A percentile compares a stretch with the other conserved stretches of the same genome.
Evolutionary conservation across 2,888 invertebrate species (phyloP).

Genomic region (Tachina fera): DNA sequence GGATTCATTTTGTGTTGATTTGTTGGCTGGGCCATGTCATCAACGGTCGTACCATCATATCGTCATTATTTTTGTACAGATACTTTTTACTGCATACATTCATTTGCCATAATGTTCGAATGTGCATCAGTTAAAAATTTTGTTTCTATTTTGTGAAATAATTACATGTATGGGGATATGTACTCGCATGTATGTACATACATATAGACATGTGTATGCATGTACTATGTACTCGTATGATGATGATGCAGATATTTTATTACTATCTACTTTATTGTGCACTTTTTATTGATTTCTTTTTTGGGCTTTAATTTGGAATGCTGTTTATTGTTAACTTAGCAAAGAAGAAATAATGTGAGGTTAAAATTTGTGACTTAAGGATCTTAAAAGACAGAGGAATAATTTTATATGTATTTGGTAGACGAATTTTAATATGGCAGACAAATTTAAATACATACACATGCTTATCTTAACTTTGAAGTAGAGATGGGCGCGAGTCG

Average conservation of each 20-base stretch:
- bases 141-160: constrained; percentile 21
- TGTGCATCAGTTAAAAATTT: constrained; percentile 34
- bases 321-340: constrained; percentile 9
- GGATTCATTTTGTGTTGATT: constrained; percentile 25
- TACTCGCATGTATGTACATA: not conserved
- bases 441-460: too few relatives aligned
- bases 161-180: constrained; percentile 13
- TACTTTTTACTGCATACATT: not conserved
- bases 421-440: not conserved
- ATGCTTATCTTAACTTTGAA: too few relatives aligned
- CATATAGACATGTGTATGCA: not conserved
- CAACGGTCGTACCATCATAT: constrained; percentile 18
- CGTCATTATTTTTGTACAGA: constrained; percentile 24
- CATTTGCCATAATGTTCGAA: constrained; percentile 11
- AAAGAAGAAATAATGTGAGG: not conserved
- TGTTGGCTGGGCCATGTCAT: constrained; percentile 39
- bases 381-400: not conserved
- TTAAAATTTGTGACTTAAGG: constrained; percentile 15
- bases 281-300: constrained; percentile 12
- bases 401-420: not conserved
- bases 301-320: constrained; percentile 19
- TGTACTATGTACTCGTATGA: constrained; percentile 4
- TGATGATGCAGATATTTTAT: constrained; percentile 8
- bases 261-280: constrained; percentile 24
- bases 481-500: too few relatives aligned